phyloP scores from a whole-genome alignment of 2,888 invertebrate genomes.

The Chironomus tentans region DNA sequence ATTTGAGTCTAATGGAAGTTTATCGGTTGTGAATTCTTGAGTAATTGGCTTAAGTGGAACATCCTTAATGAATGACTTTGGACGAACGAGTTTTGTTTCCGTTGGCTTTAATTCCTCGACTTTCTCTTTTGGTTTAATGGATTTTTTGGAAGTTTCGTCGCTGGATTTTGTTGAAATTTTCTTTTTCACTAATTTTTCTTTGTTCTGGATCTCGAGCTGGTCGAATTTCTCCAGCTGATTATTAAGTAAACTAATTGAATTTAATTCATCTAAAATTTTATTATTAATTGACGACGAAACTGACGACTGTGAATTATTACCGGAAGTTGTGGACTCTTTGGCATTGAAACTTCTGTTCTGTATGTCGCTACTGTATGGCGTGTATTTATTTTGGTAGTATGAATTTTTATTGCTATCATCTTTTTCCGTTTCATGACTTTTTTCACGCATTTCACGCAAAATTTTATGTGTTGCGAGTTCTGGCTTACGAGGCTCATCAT shows the following conservation, averaged over 20 bases:
- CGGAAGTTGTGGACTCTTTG: background rate
- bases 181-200: constrained; percentile 31
- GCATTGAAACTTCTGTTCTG: too few species aligned
- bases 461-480: constrained; percentile 61
- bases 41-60: background rate
- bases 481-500: constrained; percentile 27
- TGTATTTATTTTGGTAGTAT: constrained; percentile 34
- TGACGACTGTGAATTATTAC: background rate
- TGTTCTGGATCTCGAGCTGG: constrained; percentile 1
- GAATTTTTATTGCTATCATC: constrained; percentile 31
- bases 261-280: constrained; percentile 32
- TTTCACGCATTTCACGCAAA: constrained; percentile 57
- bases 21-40: background rate
- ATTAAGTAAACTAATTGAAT: constrained; percentile 27
- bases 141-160: constrained; percentile 39
- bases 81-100: constrained; percentile 40
- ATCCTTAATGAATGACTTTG: constrained; percentile 36
- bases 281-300: constrained; percentile 23
- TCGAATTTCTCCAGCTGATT: constrained; percentile 30
- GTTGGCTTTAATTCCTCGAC: constrained; percentile 29
- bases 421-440: constrained; percentile 42
- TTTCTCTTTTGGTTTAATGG: constrained; percentile 50
- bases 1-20: background rate
- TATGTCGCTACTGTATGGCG: constrained; percentile 28
- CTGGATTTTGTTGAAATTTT: constrained; percentile 28